Percentiles rank a stretch among this genome's conserved stretches.
These are phyloP conservation scores for Danio jaintianensis DNA, from an alignment of 2,797 vertebrate species.

Conservation along the genomic window DNA sequence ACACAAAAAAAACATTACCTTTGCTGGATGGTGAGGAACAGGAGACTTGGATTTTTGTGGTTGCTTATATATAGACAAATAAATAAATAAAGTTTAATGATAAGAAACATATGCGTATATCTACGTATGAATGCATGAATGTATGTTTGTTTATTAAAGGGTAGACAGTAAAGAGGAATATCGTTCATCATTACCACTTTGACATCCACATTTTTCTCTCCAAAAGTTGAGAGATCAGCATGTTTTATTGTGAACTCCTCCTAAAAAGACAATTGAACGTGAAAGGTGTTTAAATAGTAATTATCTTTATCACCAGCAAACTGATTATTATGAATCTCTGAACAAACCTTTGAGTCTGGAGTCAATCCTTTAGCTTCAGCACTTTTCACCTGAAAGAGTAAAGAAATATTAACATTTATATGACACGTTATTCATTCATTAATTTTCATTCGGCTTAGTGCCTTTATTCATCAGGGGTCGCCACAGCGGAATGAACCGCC, in stretches of 20 bases:
- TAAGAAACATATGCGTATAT: too few relatives aligned
- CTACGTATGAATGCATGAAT: too few relatives aligned
- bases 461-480: too few relatives aligned
- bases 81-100: too few relatives aligned
- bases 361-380: not conserved
- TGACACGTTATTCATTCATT: too few relatives aligned
- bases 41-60: constrained; percentile 13
- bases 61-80: constrained; percentile 36
- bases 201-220: not conserved
- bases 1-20: not conserved
- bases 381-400: not conserved
- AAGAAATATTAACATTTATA: not conserved
- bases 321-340: not conserved
- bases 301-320: not conserved
- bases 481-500: too few relatives aligned
- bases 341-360: not conserved
- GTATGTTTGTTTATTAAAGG: too few relatives aligned
- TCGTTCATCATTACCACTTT: not conserved
- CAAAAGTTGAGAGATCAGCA: not conserved
- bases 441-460: too few relatives aligned
- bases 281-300: not conserved
- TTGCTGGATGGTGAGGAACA: not conserved
- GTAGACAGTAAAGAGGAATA: too few relatives aligned
- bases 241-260: not conserved
- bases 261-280: not conserved